Percentiles rank a stretch among this genome's conserved stretches.
Evolutionary conservation across 2,797 vertebrate genomes (phyloP).

Genomic region (Scomberomorus guttatus): DNA sequence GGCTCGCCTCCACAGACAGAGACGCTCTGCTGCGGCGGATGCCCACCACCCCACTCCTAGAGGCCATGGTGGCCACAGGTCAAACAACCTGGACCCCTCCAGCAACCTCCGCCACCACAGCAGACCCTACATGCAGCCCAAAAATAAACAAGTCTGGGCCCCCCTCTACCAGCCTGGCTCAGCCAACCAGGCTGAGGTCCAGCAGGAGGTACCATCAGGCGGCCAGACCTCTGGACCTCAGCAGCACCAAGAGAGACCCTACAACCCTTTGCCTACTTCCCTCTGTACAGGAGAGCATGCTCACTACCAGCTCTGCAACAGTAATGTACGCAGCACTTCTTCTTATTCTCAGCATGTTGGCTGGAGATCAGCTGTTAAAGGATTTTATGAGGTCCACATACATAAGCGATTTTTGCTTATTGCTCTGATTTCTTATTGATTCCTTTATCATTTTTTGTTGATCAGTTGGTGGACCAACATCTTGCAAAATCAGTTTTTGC

Average conservation of each 20-base stretch:
- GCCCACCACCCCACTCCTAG: conserved; percentile 46
- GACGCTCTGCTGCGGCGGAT: conserved; percentile 73
- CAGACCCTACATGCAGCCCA: conserved; percentile 73
- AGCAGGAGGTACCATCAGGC: conserved; percentile 74
- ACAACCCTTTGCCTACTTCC: conserved; percentile 72
- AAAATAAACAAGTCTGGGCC: conserved; percentile 67
- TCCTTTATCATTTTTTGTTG: neutral
- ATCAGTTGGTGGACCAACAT: neutral
- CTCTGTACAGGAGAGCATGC: conserved; percentile 85
- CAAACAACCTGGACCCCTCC: conserved; percentile 50
- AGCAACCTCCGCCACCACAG: conserved; percentile 63
- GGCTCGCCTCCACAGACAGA: conserved; percentile 79
- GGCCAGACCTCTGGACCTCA: conserved; percentile 54
- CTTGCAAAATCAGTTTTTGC: neutral
- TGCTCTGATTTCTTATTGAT: neutral
- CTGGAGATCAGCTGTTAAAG: neutral
- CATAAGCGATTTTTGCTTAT: neutral
- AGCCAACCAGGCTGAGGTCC: conserved; percentile 35
- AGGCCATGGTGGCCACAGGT: conserved; percentile 47
- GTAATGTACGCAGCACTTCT: conserved; percentile 83
- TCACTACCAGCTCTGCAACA: conserved; percentile 92
- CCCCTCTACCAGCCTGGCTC: conserved; percentile 85
- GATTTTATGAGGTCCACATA: neutral
- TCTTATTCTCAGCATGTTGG: neutral
- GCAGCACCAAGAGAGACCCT: conserved; percentile 60